These are phyloP conservation scores for Parelbella ahira DNA, from an alignment of 2,888 invertebrate genomes.

Conservation along the genomic window DNA sequence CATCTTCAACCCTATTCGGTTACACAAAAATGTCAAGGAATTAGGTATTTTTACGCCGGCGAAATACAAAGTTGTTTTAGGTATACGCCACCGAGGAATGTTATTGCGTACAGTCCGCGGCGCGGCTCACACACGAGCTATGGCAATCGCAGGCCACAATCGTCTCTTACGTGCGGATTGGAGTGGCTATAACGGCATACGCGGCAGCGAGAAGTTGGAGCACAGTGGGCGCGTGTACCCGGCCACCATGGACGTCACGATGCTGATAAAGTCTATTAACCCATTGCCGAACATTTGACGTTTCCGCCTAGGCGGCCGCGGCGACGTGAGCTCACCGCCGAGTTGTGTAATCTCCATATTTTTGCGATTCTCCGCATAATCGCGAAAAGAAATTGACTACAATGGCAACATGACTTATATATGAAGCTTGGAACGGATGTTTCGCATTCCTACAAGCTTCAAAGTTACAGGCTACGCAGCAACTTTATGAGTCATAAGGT, in stretches of 20 bases:
- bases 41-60: slow-evolving; percentile 55
- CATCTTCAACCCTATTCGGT: slow-evolving; percentile 9
- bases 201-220: slow-evolving; percentile 16
- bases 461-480: slow-evolving; percentile 22
- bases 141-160: slow-evolving; percentile 25
- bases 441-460: slow-evolving; percentile 21
- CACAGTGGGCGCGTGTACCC: slow-evolving; percentile 40
- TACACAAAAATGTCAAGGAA: background rate
- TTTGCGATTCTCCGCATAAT: slow-evolving; percentile 32
- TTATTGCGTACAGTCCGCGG: slow-evolving; percentile 25
- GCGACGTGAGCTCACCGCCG: slow-evolving; percentile 40
- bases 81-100: slow-evolving; percentile 37
- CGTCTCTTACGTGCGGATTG: slow-evolving; percentile 23
- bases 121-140: slow-evolving; percentile 24
- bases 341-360: slow-evolving; percentile 30
- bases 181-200: slow-evolving; percentile 28
- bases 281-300: slow-evolving; percentile 60
- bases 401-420: slow-evolving; percentile 23
- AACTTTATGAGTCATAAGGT: slow-evolving; percentile 20
- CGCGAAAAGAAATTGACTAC: slow-evolving; percentile 33
- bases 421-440: slow-evolving; percentile 24
- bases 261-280: slow-evolving; percentile 62
- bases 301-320: slow-evolving; percentile 57
- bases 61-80: slow-evolving; percentile 61
- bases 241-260: slow-evolving; percentile 60